A percentile compares a stretch with the other conserved stretches of the same genome.
Conservation (phyloP, 2,113 vertebrate genomes). For the Panurus biarmicus region DNA sequence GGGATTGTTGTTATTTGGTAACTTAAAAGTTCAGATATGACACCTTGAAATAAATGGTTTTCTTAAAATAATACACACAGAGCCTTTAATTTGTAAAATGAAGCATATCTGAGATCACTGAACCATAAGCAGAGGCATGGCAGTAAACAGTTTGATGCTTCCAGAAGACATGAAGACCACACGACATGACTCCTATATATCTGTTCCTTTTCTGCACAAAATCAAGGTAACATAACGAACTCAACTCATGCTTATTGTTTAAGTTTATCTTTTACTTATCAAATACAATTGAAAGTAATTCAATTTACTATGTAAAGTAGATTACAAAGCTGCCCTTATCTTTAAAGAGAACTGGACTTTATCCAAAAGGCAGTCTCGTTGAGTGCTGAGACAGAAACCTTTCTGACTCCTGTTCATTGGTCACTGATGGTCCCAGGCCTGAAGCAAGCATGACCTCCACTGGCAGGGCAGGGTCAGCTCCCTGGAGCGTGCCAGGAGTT, state of each 20-base stretch:
- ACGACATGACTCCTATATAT: not conserved
- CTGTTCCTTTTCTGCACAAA: not conserved
- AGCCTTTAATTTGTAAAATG: not conserved
- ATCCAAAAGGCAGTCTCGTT: not conserved
- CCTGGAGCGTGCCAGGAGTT: rapidly evolving
- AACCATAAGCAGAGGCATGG: not conserved
- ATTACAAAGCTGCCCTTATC: not conserved
- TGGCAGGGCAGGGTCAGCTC: not conserved
- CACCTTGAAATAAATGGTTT: not conserved
- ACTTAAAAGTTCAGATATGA: not conserved
- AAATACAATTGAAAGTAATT: not conserved
- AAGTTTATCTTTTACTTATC: not conserved
- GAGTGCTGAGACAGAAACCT: not conserved
- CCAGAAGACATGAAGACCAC: not conserved
- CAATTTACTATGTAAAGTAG: not conserved
- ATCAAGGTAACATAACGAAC: not conserved
- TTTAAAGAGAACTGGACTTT: not conserved
- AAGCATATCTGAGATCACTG: not conserved
- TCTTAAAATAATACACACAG: not conserved
- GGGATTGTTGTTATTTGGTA: not conserved
- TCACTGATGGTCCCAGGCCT: not conserved
- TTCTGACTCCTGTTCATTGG: not conserved
- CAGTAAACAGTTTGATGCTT: not conserved
- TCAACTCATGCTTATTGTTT: not conserved
- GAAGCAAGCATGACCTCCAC: not conserved